Conservation (phyloP, 2,797 vertebrate species). For the Gallinago nigripennis region DNA sequence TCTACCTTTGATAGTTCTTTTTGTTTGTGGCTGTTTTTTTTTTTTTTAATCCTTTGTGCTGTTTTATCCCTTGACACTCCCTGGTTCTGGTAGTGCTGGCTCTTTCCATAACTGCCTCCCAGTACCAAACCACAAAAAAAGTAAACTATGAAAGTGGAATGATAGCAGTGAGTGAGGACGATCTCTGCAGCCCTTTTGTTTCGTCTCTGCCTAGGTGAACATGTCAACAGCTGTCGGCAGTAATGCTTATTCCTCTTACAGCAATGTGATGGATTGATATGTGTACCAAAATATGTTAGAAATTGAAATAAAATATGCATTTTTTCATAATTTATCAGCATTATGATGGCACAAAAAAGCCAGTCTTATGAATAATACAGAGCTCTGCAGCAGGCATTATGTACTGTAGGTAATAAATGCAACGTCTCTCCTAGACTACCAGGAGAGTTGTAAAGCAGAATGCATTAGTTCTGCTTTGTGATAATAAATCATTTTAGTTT, state of each 20-base stretch:
- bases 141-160: conserved; percentile 50
- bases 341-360: conserved; percentile 84
- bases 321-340: conserved; percentile 89
- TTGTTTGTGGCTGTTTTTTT: neutral
- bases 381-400: conserved; percentile 83
- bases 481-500: conserved; percentile 90
- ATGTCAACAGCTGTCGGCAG: conserved; percentile 71
- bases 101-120: conserved; percentile 51
- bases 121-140: conserved; percentile 50
- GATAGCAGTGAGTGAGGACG: conserved; percentile 25
- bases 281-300: conserved; percentile 83
- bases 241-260: conserved; percentile 62
- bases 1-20: neutral
- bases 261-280: conserved; percentile 77
- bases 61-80: fast-evolving
- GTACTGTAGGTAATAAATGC: conserved; percentile 86
- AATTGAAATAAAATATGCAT: conserved; percentile 89
- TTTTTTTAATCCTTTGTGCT: neutral
- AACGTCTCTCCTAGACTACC: conserved; percentile 81
- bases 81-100: neutral
- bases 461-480: conserved; percentile 87
- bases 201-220: conserved; percentile 60
- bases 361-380: conserved; percentile 95
- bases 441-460: conserved; percentile 86
- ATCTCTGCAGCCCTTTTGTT: conserved; percentile 60